Evolutionary conservation across 2,888 invertebrate genomes (phyloP).

Genomic region (Esperia sulphurella): DNA sequence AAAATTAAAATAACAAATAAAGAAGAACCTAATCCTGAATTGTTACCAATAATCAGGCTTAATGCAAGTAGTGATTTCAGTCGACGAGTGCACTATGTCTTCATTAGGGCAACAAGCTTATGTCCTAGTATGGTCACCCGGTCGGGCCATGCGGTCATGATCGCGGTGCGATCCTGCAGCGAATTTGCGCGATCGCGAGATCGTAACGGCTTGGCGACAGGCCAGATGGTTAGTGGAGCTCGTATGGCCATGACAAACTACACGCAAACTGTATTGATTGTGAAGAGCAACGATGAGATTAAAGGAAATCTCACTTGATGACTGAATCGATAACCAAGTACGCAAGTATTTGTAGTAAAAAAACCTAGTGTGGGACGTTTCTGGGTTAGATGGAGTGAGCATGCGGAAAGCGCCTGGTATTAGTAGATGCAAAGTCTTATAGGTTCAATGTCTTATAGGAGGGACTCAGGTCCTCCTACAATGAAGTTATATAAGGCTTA

Average conservation of each 20-base stretch:
- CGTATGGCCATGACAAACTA: slow-evolving; percentile 30
- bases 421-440: no score
- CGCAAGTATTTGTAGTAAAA: not conserved
- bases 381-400: no score
- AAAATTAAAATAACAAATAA: no score
- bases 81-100: slow-evolving; percentile 2
- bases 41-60: no score
- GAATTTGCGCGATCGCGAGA: slow-evolving; percentile 10
- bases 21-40: not conserved
- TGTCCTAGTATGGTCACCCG: not conserved
- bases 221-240: slow-evolving; percentile 26
- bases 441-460: no score
- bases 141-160: not conserved
- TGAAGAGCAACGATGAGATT: not conserved
- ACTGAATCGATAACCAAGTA: not conserved
- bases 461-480: no score
- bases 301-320: not conserved
- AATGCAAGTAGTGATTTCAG: not conserved
- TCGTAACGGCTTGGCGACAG: slow-evolving; percentile 19
- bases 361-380: not conserved
- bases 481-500: no score
- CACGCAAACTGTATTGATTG: slow-evolving; percentile 32
- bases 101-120: not conserved
- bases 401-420: no score
- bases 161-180: slow-evolving; percentile 11